phyloP scores from a whole-genome alignment of 2,113 vertebrate genomes.

The Neopipo cinnamomea region DNA sequence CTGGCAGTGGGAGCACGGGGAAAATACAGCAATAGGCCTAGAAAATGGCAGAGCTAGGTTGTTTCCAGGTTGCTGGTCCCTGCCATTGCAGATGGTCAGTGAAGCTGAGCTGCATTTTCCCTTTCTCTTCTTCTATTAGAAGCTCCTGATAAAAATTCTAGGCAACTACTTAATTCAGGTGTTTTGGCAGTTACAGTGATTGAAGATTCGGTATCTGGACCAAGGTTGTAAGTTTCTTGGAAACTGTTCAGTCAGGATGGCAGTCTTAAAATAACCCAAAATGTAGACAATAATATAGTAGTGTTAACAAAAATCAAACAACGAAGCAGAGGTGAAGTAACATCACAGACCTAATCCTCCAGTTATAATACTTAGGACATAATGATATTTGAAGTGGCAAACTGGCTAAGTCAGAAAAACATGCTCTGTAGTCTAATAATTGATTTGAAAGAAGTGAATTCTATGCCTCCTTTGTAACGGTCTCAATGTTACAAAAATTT shows the following conservation, averaged over 20 bases:
- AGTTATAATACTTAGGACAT: background rate
- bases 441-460: background rate
- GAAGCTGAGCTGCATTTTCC: background rate
- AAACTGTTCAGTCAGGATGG: background rate
- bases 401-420: background rate
- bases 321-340: background rate
- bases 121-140: background rate
- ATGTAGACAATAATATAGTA: background rate
- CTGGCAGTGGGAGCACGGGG: background rate
- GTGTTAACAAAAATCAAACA: background rate
- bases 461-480: background rate
- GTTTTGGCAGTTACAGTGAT: background rate
- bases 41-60: background rate
- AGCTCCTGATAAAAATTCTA: background rate
- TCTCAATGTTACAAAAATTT: conserved; percentile 53
- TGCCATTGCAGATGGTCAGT: background rate
- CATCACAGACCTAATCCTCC: background rate
- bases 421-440: background rate
- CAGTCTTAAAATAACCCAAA: background rate
- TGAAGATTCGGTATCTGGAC: background rate
- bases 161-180: background rate
- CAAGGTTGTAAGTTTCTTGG: background rate
- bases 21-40: background rate
- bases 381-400: background rate
- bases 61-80: background rate